phyloP scores from a whole-genome alignment of 2,797 vertebrate genomes.

The Cephalopachus bancanus region DNA sequence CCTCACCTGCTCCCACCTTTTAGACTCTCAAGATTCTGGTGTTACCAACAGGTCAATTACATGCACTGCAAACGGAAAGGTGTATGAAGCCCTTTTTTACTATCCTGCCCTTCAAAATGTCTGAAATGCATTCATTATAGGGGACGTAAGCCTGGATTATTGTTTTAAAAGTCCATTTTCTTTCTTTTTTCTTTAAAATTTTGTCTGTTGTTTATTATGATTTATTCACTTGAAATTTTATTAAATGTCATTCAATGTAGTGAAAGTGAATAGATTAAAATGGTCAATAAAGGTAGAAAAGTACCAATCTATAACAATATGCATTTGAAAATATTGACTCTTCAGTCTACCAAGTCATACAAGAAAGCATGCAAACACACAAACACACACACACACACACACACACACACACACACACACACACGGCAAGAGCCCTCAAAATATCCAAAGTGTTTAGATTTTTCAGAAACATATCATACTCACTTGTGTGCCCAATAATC shows the following conservation, averaged over 20 bases:
- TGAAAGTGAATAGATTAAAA: neutral
- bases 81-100: neutral
- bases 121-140: neutral
- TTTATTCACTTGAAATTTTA: constrained; percentile 42
- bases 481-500: constrained; percentile 64
- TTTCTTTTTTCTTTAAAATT: neutral
- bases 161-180: neutral
- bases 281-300: constrained; percentile 57
- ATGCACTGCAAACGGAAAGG: neutral
- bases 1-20: neutral
- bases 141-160: neutral
- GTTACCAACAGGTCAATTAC: neutral
- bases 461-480: constrained; percentile 4
- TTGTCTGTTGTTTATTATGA: constrained; percentile 12
- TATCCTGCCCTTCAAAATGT: neutral
- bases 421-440: neutral
- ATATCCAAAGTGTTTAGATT: neutral
- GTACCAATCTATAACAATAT: neutral
- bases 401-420: neutral
- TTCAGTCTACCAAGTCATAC: neutral
- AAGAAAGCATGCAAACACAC: neutral
- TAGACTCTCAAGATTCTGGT: neutral
- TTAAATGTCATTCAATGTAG: neutral
- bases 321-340: constrained; percentile 23
- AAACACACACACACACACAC: neutral